phyloP scores from a whole-genome alignment of 2,888 invertebrate genomes.

The Drosophila hamatofila region DNA sequence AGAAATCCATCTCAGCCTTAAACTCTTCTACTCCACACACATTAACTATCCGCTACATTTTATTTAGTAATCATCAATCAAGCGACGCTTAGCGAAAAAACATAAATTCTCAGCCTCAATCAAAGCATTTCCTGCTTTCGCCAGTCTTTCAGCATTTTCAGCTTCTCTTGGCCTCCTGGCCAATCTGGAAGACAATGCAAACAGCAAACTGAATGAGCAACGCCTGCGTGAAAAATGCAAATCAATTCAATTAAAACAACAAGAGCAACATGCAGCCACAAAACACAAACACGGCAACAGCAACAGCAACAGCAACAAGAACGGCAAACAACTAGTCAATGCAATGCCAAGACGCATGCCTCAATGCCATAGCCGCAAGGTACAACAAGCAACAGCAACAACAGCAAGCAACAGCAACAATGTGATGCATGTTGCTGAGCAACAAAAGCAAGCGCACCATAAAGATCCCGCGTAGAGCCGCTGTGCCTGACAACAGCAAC shows the following conservation, averaged over 20 bases:
- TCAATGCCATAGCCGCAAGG: conserved; percentile 69
- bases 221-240: conserved; percentile 85
- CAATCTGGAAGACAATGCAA: conserved; percentile 63
- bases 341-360: conserved; percentile 53
- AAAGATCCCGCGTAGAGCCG: conserved; percentile 70
- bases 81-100: conserved; percentile 15
- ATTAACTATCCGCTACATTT: conserved; percentile 12
- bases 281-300: conserved; percentile 37
- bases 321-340: conserved; percentile 12
- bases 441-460: conserved; percentile 71
- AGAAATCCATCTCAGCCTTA: neutral
- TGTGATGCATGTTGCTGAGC: conserved; percentile 52
- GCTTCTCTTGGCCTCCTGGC: neutral
- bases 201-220: conserved; percentile 65
- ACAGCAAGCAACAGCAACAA: conserved; percentile 26
- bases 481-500: conserved; percentile 44
- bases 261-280: conserved; percentile 64
- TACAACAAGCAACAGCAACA: conserved; percentile 44
- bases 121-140: conserved; percentile 73
- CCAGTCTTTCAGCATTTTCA: conserved; percentile 21
- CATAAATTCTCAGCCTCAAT: conserved; percentile 56
- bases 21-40: neutral
- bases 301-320: conserved; percentile 37
- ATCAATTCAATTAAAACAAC: conserved; percentile 84
- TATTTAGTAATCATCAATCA: conserved; percentile 31